Base-by-base conservation (phyloP, 53 echinoderm and acorn worm species). In the Mesocentrotus franciscanus region DNA sequence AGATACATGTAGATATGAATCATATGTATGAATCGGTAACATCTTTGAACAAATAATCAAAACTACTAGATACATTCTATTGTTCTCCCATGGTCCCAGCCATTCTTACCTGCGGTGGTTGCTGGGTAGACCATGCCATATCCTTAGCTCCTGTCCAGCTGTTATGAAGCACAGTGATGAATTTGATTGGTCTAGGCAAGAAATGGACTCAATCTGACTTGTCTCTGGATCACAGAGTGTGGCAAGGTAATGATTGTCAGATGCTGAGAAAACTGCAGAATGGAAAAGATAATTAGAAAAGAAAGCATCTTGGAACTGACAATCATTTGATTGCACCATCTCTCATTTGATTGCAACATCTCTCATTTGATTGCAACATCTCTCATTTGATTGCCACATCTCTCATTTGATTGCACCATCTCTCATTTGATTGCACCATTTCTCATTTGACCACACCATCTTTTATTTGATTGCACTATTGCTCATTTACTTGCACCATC, bases 231-330 rank as follows among this genome's bases (percentile, higher is more conserved):
- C 97, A 84, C 75, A 95, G 36, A 98, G 91, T 22, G 99, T 99
- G 39, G 95, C 98, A 61, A 99, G 95, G 95, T 99, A 99, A 14
- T 95, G 96, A 90, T 99, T 97, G 70, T 96, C 97, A 39, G 98
- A 94, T 26, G 98, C 34, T 57, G 93, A 62, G 93, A 98, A 97
- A 70, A 99, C 98, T 99, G 91, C 8, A 24, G 22, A 66, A 56
- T 39, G 79, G 61, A 84, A 94, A 29, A 84, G 62, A 26, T 9
- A 76, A 42, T 6, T 12, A 60, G 33, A 26, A 27, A 75, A 75
- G 12, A 75, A 29, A 75, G 0, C 0, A 29, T 32, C 33, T 30
- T 24, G 6, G 1, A 66, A 18, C 18, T 24, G 20, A 66, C 66
- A 66, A 74, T 74, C 8, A 7, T 74, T 75, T 75, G 74, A 75